Base-by-base conservation (phyloP, 2,888 invertebrate genomes). In the Ochlodes sylvanus region DNA sequence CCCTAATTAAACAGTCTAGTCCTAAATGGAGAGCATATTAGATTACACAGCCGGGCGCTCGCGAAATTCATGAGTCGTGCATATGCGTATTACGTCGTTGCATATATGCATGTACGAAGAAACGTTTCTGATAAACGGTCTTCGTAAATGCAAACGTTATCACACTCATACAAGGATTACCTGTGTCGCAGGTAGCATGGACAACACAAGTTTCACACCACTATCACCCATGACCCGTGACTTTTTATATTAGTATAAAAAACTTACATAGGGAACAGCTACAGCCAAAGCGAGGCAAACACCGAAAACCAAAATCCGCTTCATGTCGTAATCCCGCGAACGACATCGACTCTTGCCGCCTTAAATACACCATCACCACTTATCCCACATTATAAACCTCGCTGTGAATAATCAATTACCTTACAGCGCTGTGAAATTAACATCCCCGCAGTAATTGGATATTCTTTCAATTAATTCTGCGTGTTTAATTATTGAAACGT, bases 1-100 rank as follows among this genome's bases (percentile, higher is more conserved):
- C 32, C 32, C 54, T 58, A 41, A 58, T 58, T 58, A 57, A 38
- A 57, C 41, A 58, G 58, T 58, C 58, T 58, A 58, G 58, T 32
- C 44, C 44, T 60, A 42, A 60, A 44, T 15, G 55, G 42, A 32
- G 60, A 32, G 60, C 44, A 44, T 44, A 60, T 55, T 55, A 32
- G 55, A 55, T 55, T 55, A 55, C 54, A 54, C 55, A 55, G 55
- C n/a, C 34, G 55, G 14, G 34, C 15, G 55, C 55, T 55, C 55
- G 15, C 34, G 10, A 55, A 55, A 34, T 55, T 34, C 34, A 34
- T 34, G 55, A 55, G 34, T 27, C 52, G 21, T 52, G 55, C 55
- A 55, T 34, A 34, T 55, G 55, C 9, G 34, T 55, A 15, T 21
- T 34, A 34, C 54, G 15, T n/a, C 10, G 7, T n/a, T 34, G 55